Percentiles rank a stretch among this genome's conserved stretches.
Evolutionary conservation across 2,113 vertebrate genomes (phyloP).

Genomic region (Brachypteracias leptosomus): DNA sequence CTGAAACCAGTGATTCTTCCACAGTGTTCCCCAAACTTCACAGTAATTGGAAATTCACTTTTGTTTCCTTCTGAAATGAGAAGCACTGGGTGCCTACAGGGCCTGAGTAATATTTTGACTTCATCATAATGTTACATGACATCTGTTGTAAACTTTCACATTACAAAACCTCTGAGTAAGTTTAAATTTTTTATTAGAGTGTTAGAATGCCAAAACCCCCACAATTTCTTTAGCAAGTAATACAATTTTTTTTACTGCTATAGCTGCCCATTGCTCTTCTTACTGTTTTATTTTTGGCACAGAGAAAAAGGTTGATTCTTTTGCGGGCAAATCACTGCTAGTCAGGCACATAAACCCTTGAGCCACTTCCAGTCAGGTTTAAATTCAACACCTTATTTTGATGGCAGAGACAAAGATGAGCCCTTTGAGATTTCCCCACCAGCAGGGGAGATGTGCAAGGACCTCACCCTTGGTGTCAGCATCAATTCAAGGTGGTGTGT

Average conservation of each 20-base stretch:
- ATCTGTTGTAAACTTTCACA: slow-evolving; percentile 15
- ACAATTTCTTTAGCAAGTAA: not conserved
- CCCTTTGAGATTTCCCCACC: not conserved
- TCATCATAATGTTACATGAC: not conserved
- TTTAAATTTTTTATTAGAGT: not conserved
- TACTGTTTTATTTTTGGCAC: not conserved
- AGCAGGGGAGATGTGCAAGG: not conserved
- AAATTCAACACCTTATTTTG: not conserved
- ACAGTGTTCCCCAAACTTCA: not conserved
- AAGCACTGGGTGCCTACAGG: not conserved
- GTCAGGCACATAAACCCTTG: not conserved
- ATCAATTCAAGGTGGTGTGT: not conserved
- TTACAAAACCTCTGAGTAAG: not conserved
- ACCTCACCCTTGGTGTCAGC: not conserved
- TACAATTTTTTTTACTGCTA: not conserved
- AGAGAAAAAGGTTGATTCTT: not conserved
- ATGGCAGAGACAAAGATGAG: not conserved
- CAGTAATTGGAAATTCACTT: not conserved
- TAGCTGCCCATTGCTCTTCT: not conserved
- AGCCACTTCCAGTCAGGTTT: not conserved
- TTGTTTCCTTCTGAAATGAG: not conserved
- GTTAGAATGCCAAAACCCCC: not conserved
- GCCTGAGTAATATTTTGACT: not conserved
- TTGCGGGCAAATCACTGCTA: not conserved
- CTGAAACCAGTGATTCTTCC: not conserved